A percentile compares a stretch with the other conserved stretches of the same genome.
Evolutionary conservation across 2,888 invertebrate species (phyloP).

Genomic region (Luperina testacea): DNA sequence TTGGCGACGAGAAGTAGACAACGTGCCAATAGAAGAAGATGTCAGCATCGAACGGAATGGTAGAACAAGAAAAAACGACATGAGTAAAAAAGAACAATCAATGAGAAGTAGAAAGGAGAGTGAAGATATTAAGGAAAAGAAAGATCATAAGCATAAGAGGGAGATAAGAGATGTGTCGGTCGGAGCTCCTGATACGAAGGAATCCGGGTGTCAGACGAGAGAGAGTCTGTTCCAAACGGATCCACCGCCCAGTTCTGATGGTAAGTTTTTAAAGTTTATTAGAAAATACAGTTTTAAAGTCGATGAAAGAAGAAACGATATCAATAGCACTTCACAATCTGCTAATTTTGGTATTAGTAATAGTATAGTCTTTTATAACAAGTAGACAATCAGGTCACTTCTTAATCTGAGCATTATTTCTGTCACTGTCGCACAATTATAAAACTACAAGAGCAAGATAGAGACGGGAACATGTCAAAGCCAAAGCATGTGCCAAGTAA

Average conservation of each 20-base stretch:
- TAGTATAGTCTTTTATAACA: background rate
- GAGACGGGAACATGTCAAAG: too few relatives aligned
- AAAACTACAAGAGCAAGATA: too few relatives aligned
- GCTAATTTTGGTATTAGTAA: too few relatives aligned
- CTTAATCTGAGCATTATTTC: background rate
- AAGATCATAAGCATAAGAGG: slow-evolving; percentile 47
- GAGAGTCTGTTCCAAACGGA: slow-evolving; percentile 92
- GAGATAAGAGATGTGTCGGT: slow-evolving; percentile 86
- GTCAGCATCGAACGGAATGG: slow-evolving; percentile 83
- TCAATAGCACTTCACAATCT: too few relatives aligned
- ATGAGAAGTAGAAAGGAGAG: slow-evolving; percentile 79
- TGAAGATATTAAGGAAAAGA: slow-evolving; percentile 74
- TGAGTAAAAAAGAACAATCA: slow-evolving; percentile 83
- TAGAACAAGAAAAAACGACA: slow-evolving; percentile 78
- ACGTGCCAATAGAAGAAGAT: slow-evolving; percentile 75
- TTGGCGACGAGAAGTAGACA: slow-evolving; percentile 81
- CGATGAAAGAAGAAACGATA: background rate
- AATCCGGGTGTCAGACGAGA: slow-evolving; percentile 93
- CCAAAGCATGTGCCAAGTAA: background rate
- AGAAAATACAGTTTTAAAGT: background rate
- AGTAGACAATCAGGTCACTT: background rate
- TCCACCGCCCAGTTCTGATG: slow-evolving; percentile 84
- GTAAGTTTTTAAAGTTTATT: slow-evolving; percentile 67
- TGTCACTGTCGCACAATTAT: too few relatives aligned
- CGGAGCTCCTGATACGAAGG: slow-evolving; percentile 86